Evolutionary conservation across 2,888 invertebrate species (phyloP).

Genomic region (Neoscelio sp.): DNA sequence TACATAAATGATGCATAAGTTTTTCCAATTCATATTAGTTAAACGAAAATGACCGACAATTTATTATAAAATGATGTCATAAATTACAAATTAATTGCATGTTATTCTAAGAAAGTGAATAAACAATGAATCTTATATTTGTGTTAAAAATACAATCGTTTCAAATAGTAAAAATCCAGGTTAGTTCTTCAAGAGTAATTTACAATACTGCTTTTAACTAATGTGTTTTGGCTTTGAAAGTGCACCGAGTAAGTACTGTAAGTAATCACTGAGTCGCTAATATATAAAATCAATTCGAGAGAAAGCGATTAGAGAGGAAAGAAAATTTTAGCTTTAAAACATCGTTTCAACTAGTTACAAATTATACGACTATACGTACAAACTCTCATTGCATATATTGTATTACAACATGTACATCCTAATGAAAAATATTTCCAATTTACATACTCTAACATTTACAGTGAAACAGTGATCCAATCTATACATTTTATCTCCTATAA

Average conservation of each 20-base stretch:
- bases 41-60: no score
- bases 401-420: no score
- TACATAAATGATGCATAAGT: no score
- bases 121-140: not conserved
- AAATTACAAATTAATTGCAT: no score
- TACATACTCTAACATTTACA: no score
- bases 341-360: conserved; percentile 21
- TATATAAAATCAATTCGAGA: conserved; percentile 52
- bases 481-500: no score
- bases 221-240: conserved; percentile 55
- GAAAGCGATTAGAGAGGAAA: conserved; percentile 43
- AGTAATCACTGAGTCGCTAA: conserved; percentile 53
- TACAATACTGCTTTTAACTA: conserved; percentile 54
- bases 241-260: conserved; percentile 50
- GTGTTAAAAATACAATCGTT: conserved; percentile 33
- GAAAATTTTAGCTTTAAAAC: conserved; percentile 29
- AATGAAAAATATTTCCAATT: not conserved
- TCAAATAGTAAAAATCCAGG: conserved; percentile 32
- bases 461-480: no score
- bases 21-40: no score
- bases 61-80: no score
- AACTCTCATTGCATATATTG: no score
- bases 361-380: no score
- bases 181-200: conserved; percentile 35
- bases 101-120: no score